Evolutionary conservation across 30 jellyfish, hydroid and myxozoan genomes (phyloP).

Genomic region (Turritopsis rubra): DNA sequence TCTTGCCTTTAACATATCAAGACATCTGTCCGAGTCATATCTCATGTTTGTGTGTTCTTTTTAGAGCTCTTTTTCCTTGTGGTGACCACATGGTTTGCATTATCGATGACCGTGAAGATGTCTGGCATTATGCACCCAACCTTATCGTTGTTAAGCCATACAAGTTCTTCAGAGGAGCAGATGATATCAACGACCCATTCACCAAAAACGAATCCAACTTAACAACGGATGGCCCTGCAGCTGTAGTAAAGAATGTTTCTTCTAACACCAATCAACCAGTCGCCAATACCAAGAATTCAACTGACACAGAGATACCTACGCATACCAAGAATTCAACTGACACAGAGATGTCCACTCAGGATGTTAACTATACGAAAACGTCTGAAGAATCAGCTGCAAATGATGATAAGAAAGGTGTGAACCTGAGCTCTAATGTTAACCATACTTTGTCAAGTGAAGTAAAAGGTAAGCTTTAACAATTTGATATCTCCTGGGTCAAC

Average conservation of each 20-base stretch:
- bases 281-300: neutral
- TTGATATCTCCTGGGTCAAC: too few relatives aligned
- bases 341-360: too few relatives aligned
- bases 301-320: neutral
- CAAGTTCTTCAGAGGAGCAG: slow-evolving; percentile 64
- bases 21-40: too few relatives aligned
- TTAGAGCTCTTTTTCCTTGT: slow-evolving; percentile 91
- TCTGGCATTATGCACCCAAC: slow-evolving; percentile 95
- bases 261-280: too few relatives aligned
- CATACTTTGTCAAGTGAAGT: neutral
- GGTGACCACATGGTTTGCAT: slow-evolving; percentile 98
- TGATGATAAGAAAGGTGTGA: neutral
- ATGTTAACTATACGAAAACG: neutral
- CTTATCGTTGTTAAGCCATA: slow-evolving; percentile 90
- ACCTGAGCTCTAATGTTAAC: neutral
- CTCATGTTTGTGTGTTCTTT: neutral
- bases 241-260: neutral
- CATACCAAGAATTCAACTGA: too few relatives aligned
- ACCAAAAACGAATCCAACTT: neutral
- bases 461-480: neutral
- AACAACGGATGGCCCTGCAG: neutral
- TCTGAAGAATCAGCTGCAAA: neutral
- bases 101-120: slow-evolving; percentile 97
- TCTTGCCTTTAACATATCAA: too few relatives aligned
- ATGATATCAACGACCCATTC: slow-evolving; percentile 86